Percentiles rank a stretch among this genome's conserved stretches.
These are phyloP conservation scores for Sceloporus tristichus DNA, from an alignment of 2,113 vertebrate species.

Conservation along the genomic window DNA sequence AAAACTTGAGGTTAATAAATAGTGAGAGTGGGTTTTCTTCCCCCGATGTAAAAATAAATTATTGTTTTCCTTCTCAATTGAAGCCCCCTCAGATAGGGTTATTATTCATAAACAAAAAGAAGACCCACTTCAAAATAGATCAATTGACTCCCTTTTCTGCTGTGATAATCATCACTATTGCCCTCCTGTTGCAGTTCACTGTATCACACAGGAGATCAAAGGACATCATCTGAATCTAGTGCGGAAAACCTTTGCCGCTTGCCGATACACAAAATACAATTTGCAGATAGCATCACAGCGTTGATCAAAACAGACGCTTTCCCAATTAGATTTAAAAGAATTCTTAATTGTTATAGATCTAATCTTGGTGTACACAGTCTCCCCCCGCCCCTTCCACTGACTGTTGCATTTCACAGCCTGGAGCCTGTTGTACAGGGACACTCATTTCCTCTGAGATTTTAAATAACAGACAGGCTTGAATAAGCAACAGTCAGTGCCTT, in stretches of 20 bases:
- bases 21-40: not conserved
- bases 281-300: constrained; percentile 72
- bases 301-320: constrained; percentile 73
- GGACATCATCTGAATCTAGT: constrained; percentile 60
- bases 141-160: constrained; percentile 61
- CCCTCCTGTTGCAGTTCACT: constrained; percentile 68
- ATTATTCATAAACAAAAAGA: constrained; percentile 67
- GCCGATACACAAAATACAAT: constrained; percentile 75
- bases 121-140: constrained; percentile 66
- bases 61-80: not conserved
- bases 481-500: constrained; percentile 54
- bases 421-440: constrained; percentile 56
- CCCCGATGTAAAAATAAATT: not conserved
- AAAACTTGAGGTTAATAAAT: not conserved
- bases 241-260: constrained; percentile 58
- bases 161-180: constrained; percentile 67
- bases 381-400: not conserved
- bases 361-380: constrained; percentile 68
- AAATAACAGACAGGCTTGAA: constrained; percentile 62
- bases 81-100: constrained; percentile 46
- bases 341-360: constrained; percentile 78
- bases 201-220: constrained; percentile 73
- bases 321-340: constrained; percentile 75
- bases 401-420: constrained; percentile 35
- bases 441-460: constrained; percentile 60